These are phyloP conservation scores for Equus przewalskii DNA, from an alignment of 2,113 vertebrate genomes.

Conservation along the genomic window DNA sequence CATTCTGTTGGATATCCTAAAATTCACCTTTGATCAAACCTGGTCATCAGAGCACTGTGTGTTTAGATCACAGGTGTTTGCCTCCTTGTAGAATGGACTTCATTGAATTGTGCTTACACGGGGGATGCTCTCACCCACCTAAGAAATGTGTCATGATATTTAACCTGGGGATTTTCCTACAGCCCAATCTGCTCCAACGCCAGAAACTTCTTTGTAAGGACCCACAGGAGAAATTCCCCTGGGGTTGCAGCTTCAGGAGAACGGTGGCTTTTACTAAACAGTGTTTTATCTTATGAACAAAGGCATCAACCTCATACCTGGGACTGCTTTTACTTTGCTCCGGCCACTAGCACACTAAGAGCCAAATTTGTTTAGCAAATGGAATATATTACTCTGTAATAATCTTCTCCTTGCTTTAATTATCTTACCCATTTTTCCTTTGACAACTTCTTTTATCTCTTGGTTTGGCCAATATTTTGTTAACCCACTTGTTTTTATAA, in stretches of 20 bases:
- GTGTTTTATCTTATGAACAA: neutral
- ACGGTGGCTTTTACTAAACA: neutral
- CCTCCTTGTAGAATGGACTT: neutral
- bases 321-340: neutral
- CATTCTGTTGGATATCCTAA: neutral
- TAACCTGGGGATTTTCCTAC: neutral
- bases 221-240: neutral
- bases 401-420: neutral
- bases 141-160: neutral
- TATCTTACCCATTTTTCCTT: neutral
- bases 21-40: constrained; percentile 58
- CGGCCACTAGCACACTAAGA: neutral
- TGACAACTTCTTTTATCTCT: neutral
- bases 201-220: neutral
- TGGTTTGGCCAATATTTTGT: neutral
- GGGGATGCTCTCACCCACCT: neutral
- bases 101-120: neutral
- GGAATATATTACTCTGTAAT: neutral
- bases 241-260: neutral
- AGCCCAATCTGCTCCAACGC: neutral
- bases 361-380: neutral
- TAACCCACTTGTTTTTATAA: neutral
- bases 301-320: neutral
- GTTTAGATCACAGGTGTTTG: neutral
- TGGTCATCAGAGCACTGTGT: neutral